These are phyloP conservation scores for Vultur gryphus DNA, from an alignment of 2,797 vertebrate genomes.

Conservation along the genomic window DNA sequence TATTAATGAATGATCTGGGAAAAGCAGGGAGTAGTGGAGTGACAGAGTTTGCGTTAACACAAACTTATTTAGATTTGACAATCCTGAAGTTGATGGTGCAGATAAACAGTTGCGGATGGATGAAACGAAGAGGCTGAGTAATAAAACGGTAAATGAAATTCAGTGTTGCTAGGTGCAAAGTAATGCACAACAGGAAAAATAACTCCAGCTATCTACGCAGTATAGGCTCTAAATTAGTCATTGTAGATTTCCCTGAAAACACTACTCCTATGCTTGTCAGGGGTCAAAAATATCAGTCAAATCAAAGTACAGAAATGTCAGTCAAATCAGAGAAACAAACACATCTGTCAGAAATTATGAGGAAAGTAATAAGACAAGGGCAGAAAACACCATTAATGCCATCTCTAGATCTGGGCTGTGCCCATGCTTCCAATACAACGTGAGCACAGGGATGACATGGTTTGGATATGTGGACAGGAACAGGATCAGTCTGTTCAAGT, in stretches of 20 bases:
- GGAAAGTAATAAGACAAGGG: not conserved
- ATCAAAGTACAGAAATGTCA: not conserved
- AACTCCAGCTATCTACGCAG: not conserved
- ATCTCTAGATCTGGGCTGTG: not conserved
- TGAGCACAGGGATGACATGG: accelerated
- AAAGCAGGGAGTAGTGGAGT: not conserved
- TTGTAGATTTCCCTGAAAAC: not conserved
- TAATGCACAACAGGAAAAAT: not conserved
- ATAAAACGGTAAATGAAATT: slow-evolving; percentile 3
- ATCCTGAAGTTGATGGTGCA: not conserved
- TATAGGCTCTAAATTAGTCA: not conserved
- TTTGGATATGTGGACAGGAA: not conserved
- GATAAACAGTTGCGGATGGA: not conserved
- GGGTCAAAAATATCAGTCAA: not conserved
- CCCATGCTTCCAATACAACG: accelerated
- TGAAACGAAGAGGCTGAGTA: not conserved
- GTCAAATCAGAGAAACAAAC: not conserved
- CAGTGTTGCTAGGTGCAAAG: not conserved
- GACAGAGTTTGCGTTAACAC: not conserved
- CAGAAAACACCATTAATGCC: not conserved
- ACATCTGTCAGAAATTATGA: not conserved
- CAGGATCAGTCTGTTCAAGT: not conserved
- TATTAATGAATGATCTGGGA: not conserved
- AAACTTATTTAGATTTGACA: not conserved
- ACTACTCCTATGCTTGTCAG: not conserved